These are phyloP conservation scores for Prosopocoilus inquinatus DNA, from an alignment of 2,888 invertebrate species.

Conservation along the genomic window DNA sequence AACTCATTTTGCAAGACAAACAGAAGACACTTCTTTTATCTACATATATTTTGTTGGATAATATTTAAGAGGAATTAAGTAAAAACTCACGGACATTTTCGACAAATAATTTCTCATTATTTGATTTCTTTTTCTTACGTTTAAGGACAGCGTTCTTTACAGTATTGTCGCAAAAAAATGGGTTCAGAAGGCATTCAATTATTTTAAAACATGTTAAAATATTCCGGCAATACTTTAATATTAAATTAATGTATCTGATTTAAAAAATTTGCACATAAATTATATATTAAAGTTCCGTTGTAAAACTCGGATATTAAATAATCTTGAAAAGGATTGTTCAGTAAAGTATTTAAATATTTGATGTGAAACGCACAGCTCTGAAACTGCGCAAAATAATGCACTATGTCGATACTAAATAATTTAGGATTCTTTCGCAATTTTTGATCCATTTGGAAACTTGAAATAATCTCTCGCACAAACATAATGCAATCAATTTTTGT, in stretches of 20 bases:
- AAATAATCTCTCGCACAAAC: constrained; percentile 58
- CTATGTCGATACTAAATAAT: constrained; percentile 56
- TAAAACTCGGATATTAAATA: constrained; percentile 63
- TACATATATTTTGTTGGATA: no score
- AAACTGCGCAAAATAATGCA: constrained; percentile 66
- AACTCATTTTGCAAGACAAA: no score
- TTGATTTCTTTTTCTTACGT: constrained; percentile 28
- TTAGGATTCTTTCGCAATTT: constrained; percentile 56
- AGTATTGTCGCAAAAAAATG: constrained; percentile 18
- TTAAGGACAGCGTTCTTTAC: constrained; percentile 16
- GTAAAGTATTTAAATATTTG: constrained; percentile 63
- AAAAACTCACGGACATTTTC: constrained; percentile 1
- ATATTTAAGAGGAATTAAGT: no score
- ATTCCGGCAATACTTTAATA: constrained; percentile 41
- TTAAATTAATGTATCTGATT: constrained; percentile 56
- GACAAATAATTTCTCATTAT: constrained; percentile 16
- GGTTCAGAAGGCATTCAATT: constrained; percentile 30
- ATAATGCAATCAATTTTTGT: constrained; percentile 59
- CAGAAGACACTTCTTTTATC: no score
- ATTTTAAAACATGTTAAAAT: constrained; percentile 38
- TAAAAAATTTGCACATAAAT: constrained; percentile 63
- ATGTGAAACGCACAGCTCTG: constrained; percentile 62
- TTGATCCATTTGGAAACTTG: constrained; percentile 59
- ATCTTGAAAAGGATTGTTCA: constrained; percentile 59
- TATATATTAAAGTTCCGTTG: constrained; percentile 76